phyloP scores from a whole-genome alignment of 2,797 vertebrate species.

The Gambusia yucatana region DNA sequence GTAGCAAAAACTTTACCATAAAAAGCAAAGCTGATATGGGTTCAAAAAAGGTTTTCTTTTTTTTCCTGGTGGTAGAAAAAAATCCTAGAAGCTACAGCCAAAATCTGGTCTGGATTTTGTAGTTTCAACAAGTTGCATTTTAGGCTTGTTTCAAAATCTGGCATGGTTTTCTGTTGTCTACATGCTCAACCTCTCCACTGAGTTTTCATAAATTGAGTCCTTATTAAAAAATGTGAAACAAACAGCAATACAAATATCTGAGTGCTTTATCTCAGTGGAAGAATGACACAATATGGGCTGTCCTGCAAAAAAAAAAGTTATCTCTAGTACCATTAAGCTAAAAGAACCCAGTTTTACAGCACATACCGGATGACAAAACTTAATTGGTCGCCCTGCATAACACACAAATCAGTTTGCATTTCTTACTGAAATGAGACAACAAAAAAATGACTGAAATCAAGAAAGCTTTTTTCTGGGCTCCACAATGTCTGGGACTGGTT shows the following conservation, averaged over 20 bases:
- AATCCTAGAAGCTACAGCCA: neutral
- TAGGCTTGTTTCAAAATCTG: neutral
- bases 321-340: constrained; percentile 3
- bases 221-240: neutral
- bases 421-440: constrained; percentile 51
- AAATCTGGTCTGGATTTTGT: neutral
- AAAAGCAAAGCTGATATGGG: neutral
- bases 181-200: neutral
- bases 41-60: neutral
- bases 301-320: neutral
- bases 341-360: constrained; percentile 11
- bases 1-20: neutral
- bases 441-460: constrained; percentile 22
- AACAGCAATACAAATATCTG: neutral
- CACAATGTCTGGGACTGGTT: constrained; percentile 59
- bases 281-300: neutral
- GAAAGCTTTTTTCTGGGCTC: neutral
- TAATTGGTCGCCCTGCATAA: constrained; percentile 55
- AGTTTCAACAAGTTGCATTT: neutral
- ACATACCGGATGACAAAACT: constrained; percentile 46
- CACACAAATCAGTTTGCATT: constrained; percentile 61
- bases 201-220: constrained; percentile 11
- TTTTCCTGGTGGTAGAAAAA: neutral
- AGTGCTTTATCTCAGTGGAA: neutral
- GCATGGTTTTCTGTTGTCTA: neutral